A percentile compares a stretch with the other conserved stretches of the same genome.
Evolutionary conservation across 2,113 vertebrate species (phyloP).

Genomic region (Pygoscelis antarcticus): DNA sequence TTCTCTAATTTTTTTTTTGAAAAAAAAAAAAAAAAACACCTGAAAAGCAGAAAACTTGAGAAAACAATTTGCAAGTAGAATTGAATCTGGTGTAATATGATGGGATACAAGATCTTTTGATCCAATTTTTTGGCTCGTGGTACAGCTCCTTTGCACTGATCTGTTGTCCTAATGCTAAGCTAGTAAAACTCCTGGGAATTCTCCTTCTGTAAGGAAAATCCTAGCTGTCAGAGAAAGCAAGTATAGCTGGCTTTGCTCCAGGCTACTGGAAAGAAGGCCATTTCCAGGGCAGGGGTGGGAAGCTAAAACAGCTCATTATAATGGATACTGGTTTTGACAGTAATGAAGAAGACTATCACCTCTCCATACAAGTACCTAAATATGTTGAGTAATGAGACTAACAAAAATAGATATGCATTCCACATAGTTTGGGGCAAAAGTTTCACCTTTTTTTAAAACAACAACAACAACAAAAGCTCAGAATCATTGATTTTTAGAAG

Average conservation of each 20-base stretch:
- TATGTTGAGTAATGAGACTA: not conserved
- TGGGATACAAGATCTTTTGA: not conserved
- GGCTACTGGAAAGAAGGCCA: not conserved
- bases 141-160: not conserved
- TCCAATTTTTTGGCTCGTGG: not conserved
- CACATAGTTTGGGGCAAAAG: not conserved
- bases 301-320: not conserved
- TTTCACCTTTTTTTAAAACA: not conserved
- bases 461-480: rapidly evolving
- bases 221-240: not conserved
- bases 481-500: not conserved
- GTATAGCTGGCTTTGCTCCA: not conserved
- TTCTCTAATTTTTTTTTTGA: not conserved
- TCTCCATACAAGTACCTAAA: not conserved
- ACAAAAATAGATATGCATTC: not conserved
- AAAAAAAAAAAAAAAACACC: too few species aligned
- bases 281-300: not conserved
- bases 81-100: not conserved
- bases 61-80: not conserved
- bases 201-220: not conserved
- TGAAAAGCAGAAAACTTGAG: not conserved
- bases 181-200: not conserved
- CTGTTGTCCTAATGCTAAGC: not conserved
- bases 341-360: not conserved
- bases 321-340: not conserved